Evolutionary conservation across 2,888 invertebrate genomes (phyloP).

Genomic region (Cinara cedri): DNA sequence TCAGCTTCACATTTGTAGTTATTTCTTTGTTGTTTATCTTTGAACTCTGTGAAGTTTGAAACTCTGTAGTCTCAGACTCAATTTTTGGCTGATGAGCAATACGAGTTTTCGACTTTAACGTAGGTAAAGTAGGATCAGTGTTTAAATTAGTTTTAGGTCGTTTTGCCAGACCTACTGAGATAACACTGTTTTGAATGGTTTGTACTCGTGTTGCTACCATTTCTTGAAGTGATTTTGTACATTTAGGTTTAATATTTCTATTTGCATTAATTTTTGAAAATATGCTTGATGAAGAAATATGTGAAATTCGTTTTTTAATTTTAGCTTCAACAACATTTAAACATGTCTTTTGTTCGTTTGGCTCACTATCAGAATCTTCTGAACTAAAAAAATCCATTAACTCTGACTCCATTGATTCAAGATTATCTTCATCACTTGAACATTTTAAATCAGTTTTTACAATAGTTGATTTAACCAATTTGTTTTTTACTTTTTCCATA

Average conservation of each 20-base stretch:
- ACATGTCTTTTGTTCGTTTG: constrained; percentile 14
- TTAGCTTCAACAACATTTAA: constrained; percentile 32
- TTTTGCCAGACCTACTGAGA: not conserved
- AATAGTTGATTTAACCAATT: not conserved
- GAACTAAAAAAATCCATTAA: constrained; percentile 32
- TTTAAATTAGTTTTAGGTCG: not conserved
- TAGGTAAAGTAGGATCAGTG: constrained; percentile 14
- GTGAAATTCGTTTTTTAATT: constrained; percentile 47
- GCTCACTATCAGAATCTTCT: constrained; percentile 33
- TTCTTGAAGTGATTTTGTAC: constrained; percentile 43
- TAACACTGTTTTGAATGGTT: constrained; percentile 28
- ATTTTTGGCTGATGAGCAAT: constrained; percentile 49
- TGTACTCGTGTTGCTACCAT: constrained; percentile 41
- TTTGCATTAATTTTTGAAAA: constrained; percentile 46
- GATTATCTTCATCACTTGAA: constrained; percentile 40
- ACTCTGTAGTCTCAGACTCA: constrained; percentile 17
- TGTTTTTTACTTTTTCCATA: constrained; percentile 46
- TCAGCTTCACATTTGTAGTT: constrained; percentile 29
- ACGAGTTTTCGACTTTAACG: constrained; percentile 34
- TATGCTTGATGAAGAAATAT: constrained; percentile 40
- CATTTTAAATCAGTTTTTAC: not conserved
- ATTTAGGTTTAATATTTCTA: constrained; percentile 22
- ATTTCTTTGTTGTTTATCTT: constrained; percentile 11
- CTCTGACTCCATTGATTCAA: constrained; percentile 20
- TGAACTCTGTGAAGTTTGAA: constrained; percentile 5